Evolutionary conservation across 2,113 vertebrate genomes (phyloP).

Genomic region (Chaetura pelagica): DNA sequence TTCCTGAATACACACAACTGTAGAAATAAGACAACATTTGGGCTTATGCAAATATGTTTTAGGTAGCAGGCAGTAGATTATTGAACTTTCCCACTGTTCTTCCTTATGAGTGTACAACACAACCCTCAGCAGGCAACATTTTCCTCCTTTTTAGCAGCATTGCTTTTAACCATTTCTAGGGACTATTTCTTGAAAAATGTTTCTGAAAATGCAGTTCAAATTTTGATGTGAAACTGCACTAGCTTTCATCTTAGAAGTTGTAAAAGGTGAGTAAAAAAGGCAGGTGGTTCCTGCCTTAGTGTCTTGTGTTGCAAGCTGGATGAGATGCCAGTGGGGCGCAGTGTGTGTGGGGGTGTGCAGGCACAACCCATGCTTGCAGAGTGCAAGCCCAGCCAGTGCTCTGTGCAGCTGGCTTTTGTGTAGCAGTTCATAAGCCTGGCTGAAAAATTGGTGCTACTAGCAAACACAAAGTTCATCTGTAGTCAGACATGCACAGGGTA

Average conservation of each 20-base stretch:
- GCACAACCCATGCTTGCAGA: fast-evolving
- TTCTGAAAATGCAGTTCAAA: neutral
- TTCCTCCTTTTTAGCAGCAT: neutral
- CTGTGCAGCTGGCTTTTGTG: neutral
- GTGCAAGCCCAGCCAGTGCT: neutral
- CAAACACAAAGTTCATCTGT: fast-evolving
- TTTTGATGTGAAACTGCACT: neutral
- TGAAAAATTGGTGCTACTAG: fast-evolving
- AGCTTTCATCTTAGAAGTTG: neutral
- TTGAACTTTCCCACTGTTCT: neutral
- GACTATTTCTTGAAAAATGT: neutral
- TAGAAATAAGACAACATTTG: neutral
- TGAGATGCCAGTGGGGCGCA: neutral
- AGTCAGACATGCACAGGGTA: fast-evolving
- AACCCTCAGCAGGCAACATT: neutral
- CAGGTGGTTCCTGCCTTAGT: fast-evolving
- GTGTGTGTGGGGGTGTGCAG: neutral
- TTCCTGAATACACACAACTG: neutral
- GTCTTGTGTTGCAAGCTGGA: neutral
- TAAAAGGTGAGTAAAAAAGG: neutral
- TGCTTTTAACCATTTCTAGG: neutral
- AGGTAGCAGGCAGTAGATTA: neutral
- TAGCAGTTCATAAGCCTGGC: neutral
- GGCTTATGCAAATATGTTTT: neutral
- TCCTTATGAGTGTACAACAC: fast-evolving